These are phyloP conservation scores for Malacoraja senta DNA, from an alignment of 2,797 vertebrate genomes.

Conservation along the genomic window DNA sequence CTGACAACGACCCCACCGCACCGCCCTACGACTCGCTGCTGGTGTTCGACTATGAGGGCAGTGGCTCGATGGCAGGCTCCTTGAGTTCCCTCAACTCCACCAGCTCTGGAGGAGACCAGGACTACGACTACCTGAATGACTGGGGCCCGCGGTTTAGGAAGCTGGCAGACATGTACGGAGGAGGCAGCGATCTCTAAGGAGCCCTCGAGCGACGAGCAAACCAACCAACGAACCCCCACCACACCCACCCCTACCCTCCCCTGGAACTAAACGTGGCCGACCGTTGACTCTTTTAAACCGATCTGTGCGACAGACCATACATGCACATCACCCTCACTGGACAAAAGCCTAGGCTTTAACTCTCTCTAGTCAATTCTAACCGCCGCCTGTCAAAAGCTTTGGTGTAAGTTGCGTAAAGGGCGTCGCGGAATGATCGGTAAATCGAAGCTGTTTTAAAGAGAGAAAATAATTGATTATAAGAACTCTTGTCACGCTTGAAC, in stretches of 20 bases:
- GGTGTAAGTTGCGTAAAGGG: slow-evolving; percentile 77
- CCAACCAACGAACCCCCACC: no score
- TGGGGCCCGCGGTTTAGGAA: slow-evolving; percentile 97
- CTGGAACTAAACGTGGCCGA: slow-evolving; percentile 66
- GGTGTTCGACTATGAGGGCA: slow-evolving; percentile 97
- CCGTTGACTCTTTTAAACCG: slow-evolving; percentile 70
- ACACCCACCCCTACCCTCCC: no score
- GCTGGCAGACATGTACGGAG: slow-evolving; percentile 98
- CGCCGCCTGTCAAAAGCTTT: slow-evolving; percentile 91
- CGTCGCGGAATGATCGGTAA: slow-evolving; percentile 78
- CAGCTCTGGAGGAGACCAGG: slow-evolving; percentile 93
- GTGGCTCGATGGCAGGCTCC: slow-evolving; percentile 89
- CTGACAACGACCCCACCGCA: slow-evolving; percentile 91
- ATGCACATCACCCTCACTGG: slow-evolving; percentile 49
- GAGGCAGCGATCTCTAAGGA: slow-evolving; percentile 78
- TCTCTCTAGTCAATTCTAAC: slow-evolving; percentile 94
- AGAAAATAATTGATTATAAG: slow-evolving; percentile 66
- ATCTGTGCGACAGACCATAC: slow-evolving; percentile 60
- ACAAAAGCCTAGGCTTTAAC: slow-evolving; percentile 87
- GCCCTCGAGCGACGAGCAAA: no score
- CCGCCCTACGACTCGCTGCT: slow-evolving; percentile 95
- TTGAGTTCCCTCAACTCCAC: slow-evolving; percentile 97
- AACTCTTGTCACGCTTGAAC: slow-evolving; percentile 98
- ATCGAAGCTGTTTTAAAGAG: slow-evolving; percentile 77
- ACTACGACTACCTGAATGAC: slow-evolving; percentile 98